phyloP scores from a whole-genome alignment of 1,140 invertebrate genomes.

The Pogonus chalceus region DNA sequence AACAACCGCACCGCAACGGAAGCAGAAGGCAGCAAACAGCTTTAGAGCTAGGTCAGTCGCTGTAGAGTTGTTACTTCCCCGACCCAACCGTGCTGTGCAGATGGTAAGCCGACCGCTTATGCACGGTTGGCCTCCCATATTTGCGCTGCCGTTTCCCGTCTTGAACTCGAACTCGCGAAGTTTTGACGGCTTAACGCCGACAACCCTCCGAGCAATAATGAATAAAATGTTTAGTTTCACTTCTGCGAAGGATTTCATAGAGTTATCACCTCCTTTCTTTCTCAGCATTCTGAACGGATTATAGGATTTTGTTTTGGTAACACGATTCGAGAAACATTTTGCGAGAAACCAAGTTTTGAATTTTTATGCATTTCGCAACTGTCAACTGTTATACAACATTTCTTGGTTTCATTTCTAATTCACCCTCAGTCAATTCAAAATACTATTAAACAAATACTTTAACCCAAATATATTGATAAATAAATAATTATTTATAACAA shows the following conservation, averaged over 20 bases:
- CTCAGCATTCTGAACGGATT: background rate
- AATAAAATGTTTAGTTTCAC: slow-evolving; percentile 11
- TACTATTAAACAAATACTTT: no score
- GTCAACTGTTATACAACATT: no score
- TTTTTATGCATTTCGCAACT: slow-evolving; percentile 4
- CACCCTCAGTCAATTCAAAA: no score
- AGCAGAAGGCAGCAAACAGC: no score
- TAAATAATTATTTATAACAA: no score
- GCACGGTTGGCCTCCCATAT: background rate
- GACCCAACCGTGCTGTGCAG: background rate
- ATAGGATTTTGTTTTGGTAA: slow-evolving; percentile 9
- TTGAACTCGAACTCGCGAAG: background rate
- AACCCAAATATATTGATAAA: no score
- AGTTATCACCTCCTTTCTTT: slow-evolving; percentile 8
- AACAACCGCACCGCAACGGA: no score
- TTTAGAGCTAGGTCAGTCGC: background rate
- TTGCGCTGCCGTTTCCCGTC: background rate
- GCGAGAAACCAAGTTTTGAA: background rate
- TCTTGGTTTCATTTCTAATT: no score
- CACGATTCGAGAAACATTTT: slow-evolving; percentile 8
- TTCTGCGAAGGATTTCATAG: slow-evolving; percentile 8
- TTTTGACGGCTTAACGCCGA: background rate
- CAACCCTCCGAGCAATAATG: background rate
- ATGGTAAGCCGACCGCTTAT: background rate
- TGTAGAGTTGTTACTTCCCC: no score